These are phyloP conservation scores for Tragelaphus scriptus DNA, from an alignment of 2,113 vertebrate species.

Conservation along the genomic window DNA sequence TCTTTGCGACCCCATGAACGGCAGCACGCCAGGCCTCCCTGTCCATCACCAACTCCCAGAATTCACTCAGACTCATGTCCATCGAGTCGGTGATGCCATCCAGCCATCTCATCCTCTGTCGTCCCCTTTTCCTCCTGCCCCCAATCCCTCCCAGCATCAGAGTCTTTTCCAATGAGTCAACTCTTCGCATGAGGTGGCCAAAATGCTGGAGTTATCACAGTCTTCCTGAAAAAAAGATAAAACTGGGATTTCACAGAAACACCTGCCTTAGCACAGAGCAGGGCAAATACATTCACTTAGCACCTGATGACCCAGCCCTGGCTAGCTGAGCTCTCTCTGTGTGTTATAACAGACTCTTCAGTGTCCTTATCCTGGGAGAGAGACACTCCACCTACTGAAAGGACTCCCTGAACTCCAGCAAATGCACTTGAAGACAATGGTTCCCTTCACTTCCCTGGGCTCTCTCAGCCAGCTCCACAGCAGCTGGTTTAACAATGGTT, in stretches of 20 bases:
- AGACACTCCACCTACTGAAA: not conserved
- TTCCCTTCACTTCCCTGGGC: not conserved
- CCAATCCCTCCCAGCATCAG: too few relatives aligned
- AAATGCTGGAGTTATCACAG: too few relatives aligned
- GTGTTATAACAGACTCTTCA: not conserved
- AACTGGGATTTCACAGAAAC: too few relatives aligned
- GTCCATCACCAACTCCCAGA: too few relatives aligned
- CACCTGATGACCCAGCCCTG: not conserved
- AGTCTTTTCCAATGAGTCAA: too few relatives aligned
- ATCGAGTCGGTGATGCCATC: too few relatives aligned
- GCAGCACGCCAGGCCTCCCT: too few relatives aligned
- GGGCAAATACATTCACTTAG: not conserved
- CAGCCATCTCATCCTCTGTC: too few relatives aligned
- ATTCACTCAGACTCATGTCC: too few relatives aligned
- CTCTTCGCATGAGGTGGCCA: too few relatives aligned
- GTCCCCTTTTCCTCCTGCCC: too few relatives aligned
- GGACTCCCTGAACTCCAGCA: not conserved
- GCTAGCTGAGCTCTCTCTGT: not conserved
- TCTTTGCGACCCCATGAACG: too few relatives aligned
- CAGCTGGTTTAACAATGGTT: not conserved
- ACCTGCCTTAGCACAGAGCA: not conserved
- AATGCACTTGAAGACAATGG: not conserved
- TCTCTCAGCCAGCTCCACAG: not conserved
- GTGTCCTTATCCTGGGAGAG: not conserved
- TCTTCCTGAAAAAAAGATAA: not conserved